These are phyloP conservation scores for Salarias fasciatus DNA, from an alignment of 2,797 vertebrate species.

Conservation along the genomic window DNA sequence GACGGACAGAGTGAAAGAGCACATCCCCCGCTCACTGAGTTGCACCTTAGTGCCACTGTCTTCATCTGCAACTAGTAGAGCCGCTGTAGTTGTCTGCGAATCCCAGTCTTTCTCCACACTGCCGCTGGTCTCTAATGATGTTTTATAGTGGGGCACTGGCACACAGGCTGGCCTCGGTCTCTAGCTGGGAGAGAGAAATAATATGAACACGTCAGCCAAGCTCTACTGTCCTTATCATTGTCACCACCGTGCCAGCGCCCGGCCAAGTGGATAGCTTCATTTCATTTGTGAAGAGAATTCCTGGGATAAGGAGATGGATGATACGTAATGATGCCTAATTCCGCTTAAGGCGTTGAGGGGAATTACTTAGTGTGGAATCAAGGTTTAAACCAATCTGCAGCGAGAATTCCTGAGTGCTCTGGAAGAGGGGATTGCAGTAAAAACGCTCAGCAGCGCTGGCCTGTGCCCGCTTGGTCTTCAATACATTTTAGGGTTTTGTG, in stretches of 20 bases:
- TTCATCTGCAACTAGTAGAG: slow-evolving; percentile 56
- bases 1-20: slow-evolving; percentile 53
- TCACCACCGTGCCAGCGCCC: slow-evolving; percentile 57
- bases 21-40: slow-evolving; percentile 49
- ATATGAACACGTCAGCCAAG: slow-evolving; percentile 64
- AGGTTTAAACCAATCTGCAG: slow-evolving; percentile 81
- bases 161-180: slow-evolving; percentile 54
- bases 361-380: slow-evolving; percentile 83
- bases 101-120: slow-evolving; percentile 54
- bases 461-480: slow-evolving; percentile 45
- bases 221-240: slow-evolving; percentile 71
- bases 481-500: slow-evolving; percentile 60
- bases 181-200: slow-evolving; percentile 59
- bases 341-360: slow-evolving; percentile 77
- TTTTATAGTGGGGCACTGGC: slow-evolving; percentile 75
- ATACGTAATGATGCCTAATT: slow-evolving; percentile 83
- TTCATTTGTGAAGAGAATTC: slow-evolving; percentile 78
- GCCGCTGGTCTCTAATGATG: slow-evolving; percentile 72
- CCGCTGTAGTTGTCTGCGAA: slow-evolving; percentile 52
- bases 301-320: slow-evolving; percentile 78
- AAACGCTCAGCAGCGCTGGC: slow-evolving; percentile 51
- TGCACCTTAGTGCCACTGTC: slow-evolving; percentile 66
- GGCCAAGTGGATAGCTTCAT: slow-evolving; percentile 66
- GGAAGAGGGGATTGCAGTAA: slow-evolving; percentile 71
- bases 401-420: slow-evolving; percentile 67